Conservation (phyloP, 2,113 vertebrate species). For the Caranx melampygus region DNA sequence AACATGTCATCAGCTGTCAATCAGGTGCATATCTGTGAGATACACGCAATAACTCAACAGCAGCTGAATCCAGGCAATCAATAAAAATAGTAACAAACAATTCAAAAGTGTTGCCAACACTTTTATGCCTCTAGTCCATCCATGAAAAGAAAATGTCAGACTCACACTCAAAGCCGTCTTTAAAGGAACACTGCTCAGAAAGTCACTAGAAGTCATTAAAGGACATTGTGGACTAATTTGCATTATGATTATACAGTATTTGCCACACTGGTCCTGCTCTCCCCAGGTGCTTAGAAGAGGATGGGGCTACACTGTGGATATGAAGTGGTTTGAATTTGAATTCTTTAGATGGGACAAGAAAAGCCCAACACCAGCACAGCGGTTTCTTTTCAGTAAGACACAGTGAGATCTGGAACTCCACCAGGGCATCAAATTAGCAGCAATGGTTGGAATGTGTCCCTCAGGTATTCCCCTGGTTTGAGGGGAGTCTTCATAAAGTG, state of each 20-base stretch:
- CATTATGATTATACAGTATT: constrained; percentile 42
- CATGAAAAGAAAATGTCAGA: background rate
- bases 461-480: background rate
- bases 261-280: constrained; percentile 27
- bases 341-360: constrained; percentile 4
- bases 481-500: background rate
- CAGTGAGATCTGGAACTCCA: background rate
- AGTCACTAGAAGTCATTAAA: constrained; percentile 28
- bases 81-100: background rate
- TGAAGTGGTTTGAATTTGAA: constrained; percentile 9
- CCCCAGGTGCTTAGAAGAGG: constrained; percentile 1
- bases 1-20: constrained; percentile 16
- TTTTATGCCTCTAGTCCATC: constrained; percentile 3
- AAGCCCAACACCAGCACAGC: background rate
- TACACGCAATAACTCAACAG: constrained; percentile 7
- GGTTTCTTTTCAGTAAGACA: background rate
- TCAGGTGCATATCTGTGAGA: background rate
- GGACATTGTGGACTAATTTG: constrained; percentile 41
- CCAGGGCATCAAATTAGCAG: background rate
- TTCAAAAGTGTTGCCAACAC: background rate
- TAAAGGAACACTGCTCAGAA: background rate
- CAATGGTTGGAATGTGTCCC: background rate
- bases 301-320: background rate
- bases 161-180: background rate
- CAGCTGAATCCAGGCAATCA: background rate